Evolutionary conservation across 2,797 vertebrate species (phyloP).

Genomic region (Nannoperca australis): DNA sequence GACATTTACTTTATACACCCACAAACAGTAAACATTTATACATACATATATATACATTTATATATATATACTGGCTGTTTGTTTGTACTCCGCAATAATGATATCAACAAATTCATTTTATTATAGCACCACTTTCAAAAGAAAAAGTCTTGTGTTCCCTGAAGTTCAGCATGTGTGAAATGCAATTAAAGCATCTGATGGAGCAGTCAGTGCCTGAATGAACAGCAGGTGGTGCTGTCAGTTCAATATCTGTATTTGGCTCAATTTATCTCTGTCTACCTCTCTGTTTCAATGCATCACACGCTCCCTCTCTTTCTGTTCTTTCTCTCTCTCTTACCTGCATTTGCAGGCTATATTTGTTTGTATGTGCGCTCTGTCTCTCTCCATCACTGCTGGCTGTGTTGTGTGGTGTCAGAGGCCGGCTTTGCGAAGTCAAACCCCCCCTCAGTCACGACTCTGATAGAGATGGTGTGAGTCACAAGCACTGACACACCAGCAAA

Average conservation of each 20-base stretch:
- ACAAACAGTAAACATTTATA: too few relatives aligned
- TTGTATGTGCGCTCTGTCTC: not conserved
- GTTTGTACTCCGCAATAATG: constrained; percentile 18
- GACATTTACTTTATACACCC: too few relatives aligned
- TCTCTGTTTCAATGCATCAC: not conserved
- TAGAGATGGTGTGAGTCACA: constrained; percentile 60
- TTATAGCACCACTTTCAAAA: constrained; percentile 33
- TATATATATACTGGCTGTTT: not conserved
- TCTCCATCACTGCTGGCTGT: constrained; percentile 7
- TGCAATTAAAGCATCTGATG: not conserved
- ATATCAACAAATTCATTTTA: constrained; percentile 9
- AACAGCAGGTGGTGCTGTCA: constrained; percentile 62
- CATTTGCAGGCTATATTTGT: constrained; percentile 1
- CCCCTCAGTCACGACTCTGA: constrained; percentile 74
- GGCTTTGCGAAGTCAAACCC: constrained; percentile 44
- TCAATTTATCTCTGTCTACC: constrained; percentile 21
- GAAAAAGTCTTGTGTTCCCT: not conserved
- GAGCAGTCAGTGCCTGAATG: constrained; percentile 4
- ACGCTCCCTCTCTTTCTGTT: not conserved
- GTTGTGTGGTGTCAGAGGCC: constrained; percentile 34
- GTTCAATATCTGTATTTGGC: constrained; percentile 16
- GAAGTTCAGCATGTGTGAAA: constrained; percentile 13
- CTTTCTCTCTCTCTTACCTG: not conserved
- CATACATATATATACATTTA: too few relatives aligned
- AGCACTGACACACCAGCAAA: constrained; percentile 6